Conservation (phyloP, 2,797 vertebrate species). For the Orientallactaga sibirica region DNA sequence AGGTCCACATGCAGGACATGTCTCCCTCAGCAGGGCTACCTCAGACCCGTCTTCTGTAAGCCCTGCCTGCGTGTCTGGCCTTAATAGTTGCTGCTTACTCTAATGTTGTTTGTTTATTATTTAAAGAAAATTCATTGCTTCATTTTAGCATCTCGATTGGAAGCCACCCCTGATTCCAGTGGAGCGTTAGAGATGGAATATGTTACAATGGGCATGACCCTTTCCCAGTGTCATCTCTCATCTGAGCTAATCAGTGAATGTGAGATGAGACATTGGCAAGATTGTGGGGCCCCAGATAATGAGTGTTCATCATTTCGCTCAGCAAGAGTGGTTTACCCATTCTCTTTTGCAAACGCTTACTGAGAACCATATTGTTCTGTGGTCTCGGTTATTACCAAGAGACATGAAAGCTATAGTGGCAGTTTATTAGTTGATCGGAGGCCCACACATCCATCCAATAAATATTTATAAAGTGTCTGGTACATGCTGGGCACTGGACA, state of each 20-base stretch:
- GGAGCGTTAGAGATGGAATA: conserved; percentile 49
- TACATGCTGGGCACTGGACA: neutral
- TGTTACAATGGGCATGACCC: conserved; percentile 53
- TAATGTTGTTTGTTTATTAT: conserved; percentile 70
- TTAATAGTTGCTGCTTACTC: conserved; percentile 52
- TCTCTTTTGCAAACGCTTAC: conserved; percentile 53
- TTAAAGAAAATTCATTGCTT: conserved; percentile 72
- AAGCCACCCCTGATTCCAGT: conserved; percentile 34
- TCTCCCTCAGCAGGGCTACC: neutral
- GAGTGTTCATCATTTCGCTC: conserved; percentile 47
- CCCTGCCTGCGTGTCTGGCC: neutral
- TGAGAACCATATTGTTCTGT: conserved; percentile 50
- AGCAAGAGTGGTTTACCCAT: conserved; percentile 62
- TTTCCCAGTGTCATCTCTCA: conserved; percentile 66
- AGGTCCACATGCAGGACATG: neutral
- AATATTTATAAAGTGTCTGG: conserved; percentile 12
- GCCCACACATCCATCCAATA: neutral
- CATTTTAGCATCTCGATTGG: conserved; percentile 15
- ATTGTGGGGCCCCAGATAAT: conserved; percentile 47
- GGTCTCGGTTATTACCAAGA: conserved; percentile 49
- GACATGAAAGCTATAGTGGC: conserved; percentile 63
- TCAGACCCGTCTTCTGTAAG: neutral
- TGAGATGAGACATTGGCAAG: conserved; percentile 39
- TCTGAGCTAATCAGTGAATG: conserved; percentile 71
- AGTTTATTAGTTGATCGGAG: conserved; percentile 68